Evolutionary conservation across 1,140 invertebrate genomes (phyloP).

Genomic region (Eupristina koningsbergeri): DNA sequence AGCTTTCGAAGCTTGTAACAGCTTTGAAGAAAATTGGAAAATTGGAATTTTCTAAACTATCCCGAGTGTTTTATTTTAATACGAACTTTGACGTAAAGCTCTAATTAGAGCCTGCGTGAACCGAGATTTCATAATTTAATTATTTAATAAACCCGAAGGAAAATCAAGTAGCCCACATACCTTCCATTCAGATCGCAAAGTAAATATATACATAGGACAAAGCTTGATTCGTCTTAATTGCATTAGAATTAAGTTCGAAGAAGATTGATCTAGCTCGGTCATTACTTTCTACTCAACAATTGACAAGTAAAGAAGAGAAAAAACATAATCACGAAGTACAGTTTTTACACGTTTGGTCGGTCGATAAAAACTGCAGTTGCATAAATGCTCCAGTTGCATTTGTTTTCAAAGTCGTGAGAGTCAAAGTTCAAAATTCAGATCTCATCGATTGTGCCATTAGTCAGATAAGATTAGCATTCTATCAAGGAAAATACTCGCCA

Average conservation of each 20-base stretch:
- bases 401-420: neutral
- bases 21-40: neutral
- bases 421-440: constrained; percentile 17
- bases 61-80: neutral
- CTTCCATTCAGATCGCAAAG: neutral
- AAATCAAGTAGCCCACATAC: neutral
- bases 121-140: neutral
- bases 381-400: neutral
- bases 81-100: neutral
- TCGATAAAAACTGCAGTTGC: neutral
- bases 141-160: too few relatives aligned
- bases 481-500: neutral
- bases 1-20: neutral
- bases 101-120: neutral
- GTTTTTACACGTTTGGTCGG: neutral
- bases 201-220: neutral
- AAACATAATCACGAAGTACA: neutral
- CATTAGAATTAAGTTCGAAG: neutral
- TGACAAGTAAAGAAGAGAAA: neutral
- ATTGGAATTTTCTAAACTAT: neutral
- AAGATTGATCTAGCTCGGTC: neutral
- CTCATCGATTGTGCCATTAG: constrained; percentile 1
- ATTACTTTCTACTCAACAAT: neutral
- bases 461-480: neutral
- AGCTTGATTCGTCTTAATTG: neutral